Evolutionary conservation across 1,140 invertebrate genomes (phyloP).

Genomic region (Zophobas morio): DNA sequence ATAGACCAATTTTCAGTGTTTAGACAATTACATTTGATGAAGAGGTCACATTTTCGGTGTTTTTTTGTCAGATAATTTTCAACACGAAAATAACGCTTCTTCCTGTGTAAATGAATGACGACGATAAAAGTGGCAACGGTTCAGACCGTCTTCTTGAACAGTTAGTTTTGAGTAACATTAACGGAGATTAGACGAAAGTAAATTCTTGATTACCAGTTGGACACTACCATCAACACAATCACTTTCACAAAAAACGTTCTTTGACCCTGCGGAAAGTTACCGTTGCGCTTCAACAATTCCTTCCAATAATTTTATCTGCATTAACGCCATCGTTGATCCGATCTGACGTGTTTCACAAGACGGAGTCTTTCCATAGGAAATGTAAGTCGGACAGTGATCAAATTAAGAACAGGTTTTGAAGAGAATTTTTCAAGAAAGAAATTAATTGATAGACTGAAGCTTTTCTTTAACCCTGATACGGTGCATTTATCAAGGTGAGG

Average conservation of each 20-base stretch:
- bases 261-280: slow-evolving; percentile 37
- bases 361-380: slow-evolving; percentile 9
- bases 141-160: slow-evolving; percentile 14
- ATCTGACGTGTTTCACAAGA: slow-evolving; percentile 1
- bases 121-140: background rate
- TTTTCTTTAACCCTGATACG: slow-evolving; percentile 25
- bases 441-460: background rate
- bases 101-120: background rate
- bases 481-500: slow-evolving; percentile 30
- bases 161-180: slow-evolving; percentile 32
- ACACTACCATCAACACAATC: slow-evolving; percentile 32
- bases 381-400: background rate
- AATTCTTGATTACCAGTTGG: slow-evolving; percentile 20
- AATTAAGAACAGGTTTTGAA: background rate
- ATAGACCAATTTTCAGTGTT: slow-evolving; percentile 1
- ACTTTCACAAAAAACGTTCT: slow-evolving; percentile 39
- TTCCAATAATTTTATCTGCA: slow-evolving; percentile 14
- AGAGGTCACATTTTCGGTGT: background rate
- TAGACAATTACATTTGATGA: background rate
- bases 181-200: slow-evolving; percentile 31
- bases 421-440: slow-evolving; percentile 13
- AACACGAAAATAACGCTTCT: background rate
- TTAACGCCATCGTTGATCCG: background rate
- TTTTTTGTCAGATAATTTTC: slow-evolving; percentile 9
- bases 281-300: slow-evolving; percentile 41